Base-by-base conservation (phyloP, 2,113 vertebrate species). In the Psilopogon haemacephalus region DNA sequence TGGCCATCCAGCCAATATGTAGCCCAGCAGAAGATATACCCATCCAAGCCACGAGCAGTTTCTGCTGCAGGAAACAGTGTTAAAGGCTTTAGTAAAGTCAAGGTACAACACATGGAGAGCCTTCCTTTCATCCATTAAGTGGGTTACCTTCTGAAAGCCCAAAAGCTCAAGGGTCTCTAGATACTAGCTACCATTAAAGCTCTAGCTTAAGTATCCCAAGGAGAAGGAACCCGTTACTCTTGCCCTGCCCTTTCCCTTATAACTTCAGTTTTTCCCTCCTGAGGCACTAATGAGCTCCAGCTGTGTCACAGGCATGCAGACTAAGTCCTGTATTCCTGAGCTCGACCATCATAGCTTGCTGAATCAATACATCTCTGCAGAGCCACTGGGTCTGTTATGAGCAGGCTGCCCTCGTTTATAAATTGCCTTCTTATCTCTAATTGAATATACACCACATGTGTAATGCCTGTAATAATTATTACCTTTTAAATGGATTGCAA, bases 391-490 rank as follows among this genome's bases (percentile, higher is more conserved):
- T 23, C 62, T 60, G 30, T 9, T 38, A 63, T 68, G 40, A 54
- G 19, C 48, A 70, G 64, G 17, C 67, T 84, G 65, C 60, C 33
- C 56, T 73, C 9, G 0, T 35, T 65, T 76, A 75, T 79, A 68
- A 91, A 64, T 33, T 74, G 84, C 82, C 77, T 79, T 68, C 83
- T 84, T 76, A 33, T n/a, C 78, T 81, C 75, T 48, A 75, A 84
- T 20, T 88, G 67, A 88, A 65, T 23, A 84, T 52, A 86, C 70
- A 65, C 54, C 88, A 37, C 73, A 74, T n/a, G 56, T 10, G 0
- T 26, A 63, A 44, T 14, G 60, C 69, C 84, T 32, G 17, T 52
- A 89, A 74, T 95, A 93, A 95, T 94, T 86, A 90, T 88, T 88
- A 85, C 78, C 58, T 86, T 95, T 84, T 24, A 73, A 95, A 93